Conservation (phyloP, 2,888 invertebrate species). For the Xanthorhoe designata region DNA sequence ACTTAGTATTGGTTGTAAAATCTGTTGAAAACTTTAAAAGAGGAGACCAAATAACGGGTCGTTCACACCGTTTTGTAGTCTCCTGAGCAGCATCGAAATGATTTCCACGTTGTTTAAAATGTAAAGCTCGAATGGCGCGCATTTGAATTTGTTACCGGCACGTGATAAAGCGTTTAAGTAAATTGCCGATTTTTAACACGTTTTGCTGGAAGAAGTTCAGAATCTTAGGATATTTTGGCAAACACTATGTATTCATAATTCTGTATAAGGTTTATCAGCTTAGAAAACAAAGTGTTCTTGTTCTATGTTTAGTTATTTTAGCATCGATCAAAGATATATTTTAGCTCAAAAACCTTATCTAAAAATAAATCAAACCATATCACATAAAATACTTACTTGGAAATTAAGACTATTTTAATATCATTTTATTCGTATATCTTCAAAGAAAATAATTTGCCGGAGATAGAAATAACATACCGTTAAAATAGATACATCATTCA, state of each 20-base stretch:
- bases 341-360: no score
- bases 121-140: conserved; percentile 51
- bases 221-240: conserved; percentile 3
- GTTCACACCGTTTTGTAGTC: conserved; percentile 18
- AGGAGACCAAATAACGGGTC: conserved; percentile 26
- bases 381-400: no score
- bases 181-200: conserved; percentile 48
- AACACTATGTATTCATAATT: not conserved
- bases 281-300: not conserved
- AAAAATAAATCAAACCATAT: no score
- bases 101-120: conserved; percentile 59
- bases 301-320: no score
- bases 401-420: no score
- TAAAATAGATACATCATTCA: conserved; percentile 6
- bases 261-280: not conserved
- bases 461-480: not conserved
- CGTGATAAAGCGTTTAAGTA: conserved; percentile 59
- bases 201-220: conserved; percentile 17
- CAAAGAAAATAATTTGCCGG: not conserved
- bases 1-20: not conserved
- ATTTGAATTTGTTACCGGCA: conserved; percentile 63
- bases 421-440: no score
- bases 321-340: no score
- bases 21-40: conserved; percentile 3
- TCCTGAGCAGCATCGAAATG: conserved; percentile 48